Evolutionary conservation across 2,888 invertebrate genomes (phyloP).

Genomic region (Acleris cristana): DNA sequence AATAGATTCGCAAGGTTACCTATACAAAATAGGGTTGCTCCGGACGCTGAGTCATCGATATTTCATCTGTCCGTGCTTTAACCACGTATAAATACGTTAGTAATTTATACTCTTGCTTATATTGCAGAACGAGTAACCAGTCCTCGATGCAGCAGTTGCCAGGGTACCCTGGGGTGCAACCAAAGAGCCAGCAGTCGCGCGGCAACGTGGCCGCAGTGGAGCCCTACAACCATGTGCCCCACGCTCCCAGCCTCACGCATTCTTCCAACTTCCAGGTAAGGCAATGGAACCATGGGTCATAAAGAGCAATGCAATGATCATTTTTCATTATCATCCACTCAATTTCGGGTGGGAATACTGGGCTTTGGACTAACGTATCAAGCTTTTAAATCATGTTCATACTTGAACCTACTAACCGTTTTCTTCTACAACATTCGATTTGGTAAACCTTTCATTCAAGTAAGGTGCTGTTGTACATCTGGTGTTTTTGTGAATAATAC

Average conservation of each 20-base stretch:
- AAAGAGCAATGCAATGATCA: neutral
- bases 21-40: too few species aligned
- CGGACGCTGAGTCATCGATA: too few species aligned
- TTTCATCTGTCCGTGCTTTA: too few species aligned
- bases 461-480: too few species aligned
- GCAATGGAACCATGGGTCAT: neutral
- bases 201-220: conserved; percentile 94
- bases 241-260: conserved; percentile 80
- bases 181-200: conserved; percentile 83
- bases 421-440: too few species aligned
- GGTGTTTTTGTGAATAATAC: neutral
- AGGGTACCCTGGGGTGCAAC: conserved; percentile 73
- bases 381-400: too few species aligned
- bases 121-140: conserved; percentile 75
- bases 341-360: too few species aligned
- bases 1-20: too few species aligned
- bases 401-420: too few species aligned
- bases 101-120: conserved; percentile 1
- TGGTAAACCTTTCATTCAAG: too few species aligned
- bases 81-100: neutral
- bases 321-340: neutral
- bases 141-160: conserved; percentile 79
- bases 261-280: conserved; percentile 75
- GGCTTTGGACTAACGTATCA: too few species aligned
- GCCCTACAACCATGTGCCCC: conserved; percentile 93